Conservation (phyloP, 2,888 invertebrate species). For the Thera obeliscata region DNA sequence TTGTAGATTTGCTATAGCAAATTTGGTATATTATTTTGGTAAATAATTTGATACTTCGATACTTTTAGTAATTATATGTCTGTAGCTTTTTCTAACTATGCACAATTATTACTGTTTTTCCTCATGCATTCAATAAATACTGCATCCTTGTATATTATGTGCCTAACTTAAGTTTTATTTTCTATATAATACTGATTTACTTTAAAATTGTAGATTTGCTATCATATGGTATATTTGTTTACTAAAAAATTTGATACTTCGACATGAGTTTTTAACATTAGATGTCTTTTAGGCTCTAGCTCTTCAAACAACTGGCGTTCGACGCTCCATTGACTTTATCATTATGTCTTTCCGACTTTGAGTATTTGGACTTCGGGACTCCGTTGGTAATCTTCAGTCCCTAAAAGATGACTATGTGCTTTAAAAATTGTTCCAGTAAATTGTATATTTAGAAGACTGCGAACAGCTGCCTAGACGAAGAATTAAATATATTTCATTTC, state of each 20-base stretch:
- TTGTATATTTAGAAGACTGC: not conserved
- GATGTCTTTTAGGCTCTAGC: constrained; percentile 1
- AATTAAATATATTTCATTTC: too few species aligned
- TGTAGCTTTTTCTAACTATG: too few species aligned
- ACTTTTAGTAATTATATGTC: too few species aligned
- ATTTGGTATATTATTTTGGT: too few species aligned
- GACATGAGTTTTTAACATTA: not conserved
- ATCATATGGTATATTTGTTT: not conserved
- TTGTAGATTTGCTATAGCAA: too few species aligned
- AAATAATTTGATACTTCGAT: too few species aligned
- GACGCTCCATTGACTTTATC: not conserved
- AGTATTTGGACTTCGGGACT: not conserved
- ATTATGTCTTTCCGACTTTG: not conserved
- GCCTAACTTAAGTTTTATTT: too few species aligned
- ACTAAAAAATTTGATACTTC: not conserved
- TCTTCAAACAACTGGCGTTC: not conserved
- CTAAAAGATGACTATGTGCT: not conserved
- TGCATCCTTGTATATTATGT: not conserved
- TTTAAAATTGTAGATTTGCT: too few species aligned
- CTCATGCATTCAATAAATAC: not conserved
- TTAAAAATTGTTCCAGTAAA: not conserved
- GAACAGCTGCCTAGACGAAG: too few species aligned
- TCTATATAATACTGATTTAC: too few species aligned
- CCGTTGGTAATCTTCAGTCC: not conserved
- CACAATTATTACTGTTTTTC: too few species aligned